phyloP scores from a whole-genome alignment of 2,113 vertebrate genomes.

The Plestiodon gilberti region DNA sequence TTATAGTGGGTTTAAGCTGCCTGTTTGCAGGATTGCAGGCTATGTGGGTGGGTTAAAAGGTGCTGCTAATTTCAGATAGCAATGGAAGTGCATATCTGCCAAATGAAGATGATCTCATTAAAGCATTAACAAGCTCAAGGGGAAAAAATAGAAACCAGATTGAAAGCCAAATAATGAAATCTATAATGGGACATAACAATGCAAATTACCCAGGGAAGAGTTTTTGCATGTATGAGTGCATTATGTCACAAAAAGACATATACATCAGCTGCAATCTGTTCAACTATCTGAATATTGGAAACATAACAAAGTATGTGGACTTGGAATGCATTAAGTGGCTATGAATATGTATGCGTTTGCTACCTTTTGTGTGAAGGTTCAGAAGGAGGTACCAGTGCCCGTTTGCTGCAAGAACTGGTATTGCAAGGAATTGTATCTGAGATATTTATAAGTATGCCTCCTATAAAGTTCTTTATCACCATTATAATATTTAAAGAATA shows the following conservation, averaged over 20 bases:
- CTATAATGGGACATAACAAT: conserved; percentile 77
- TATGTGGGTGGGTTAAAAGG: conserved; percentile 55
- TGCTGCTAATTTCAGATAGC: conserved; percentile 65
- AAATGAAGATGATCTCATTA: conserved; percentile 74
- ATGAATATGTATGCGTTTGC: conserved; percentile 60
- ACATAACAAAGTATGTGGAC: conserved; percentile 60
- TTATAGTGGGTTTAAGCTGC: neutral
- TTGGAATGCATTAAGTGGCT: conserved; percentile 48
- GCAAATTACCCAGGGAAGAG: conserved; percentile 74
- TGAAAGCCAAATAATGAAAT: conserved; percentile 76
- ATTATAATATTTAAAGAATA: neutral
- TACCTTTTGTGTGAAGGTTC: conserved; percentile 54
- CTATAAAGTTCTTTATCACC: neutral
- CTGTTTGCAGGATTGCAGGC: conserved; percentile 34
- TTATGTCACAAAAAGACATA: conserved; percentile 74
- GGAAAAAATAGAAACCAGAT: conserved; percentile 73
- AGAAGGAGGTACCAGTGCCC: conserved; percentile 47
- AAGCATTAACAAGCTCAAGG: conserved; percentile 72
- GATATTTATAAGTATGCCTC: conserved; percentile 10
- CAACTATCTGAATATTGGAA: conserved; percentile 68
- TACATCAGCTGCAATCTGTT: conserved; percentile 81
- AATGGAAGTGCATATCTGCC: conserved; percentile 70
- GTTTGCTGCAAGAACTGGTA: conserved; percentile 33
- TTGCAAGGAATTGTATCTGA: conserved; percentile 33
- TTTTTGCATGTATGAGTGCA: conserved; percentile 74